Base-by-base conservation (phyloP, 2,113 vertebrate genomes). In the Piaya cayana region DNA sequence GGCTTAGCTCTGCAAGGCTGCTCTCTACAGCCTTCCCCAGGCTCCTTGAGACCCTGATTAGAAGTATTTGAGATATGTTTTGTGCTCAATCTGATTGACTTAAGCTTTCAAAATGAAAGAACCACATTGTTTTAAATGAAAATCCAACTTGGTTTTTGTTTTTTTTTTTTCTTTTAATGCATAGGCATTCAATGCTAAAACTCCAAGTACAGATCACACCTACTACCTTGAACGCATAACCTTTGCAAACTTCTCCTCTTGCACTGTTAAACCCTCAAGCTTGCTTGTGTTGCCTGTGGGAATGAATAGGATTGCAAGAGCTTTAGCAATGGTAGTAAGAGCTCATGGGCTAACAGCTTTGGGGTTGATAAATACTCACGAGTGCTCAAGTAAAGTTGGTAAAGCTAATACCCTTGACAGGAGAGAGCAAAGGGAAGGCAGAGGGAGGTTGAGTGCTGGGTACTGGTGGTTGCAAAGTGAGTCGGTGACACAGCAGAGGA, bases 131-230 rank as follows among this genome's bases (percentile, higher is more conserved):
- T 94, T 62, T 37, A 68, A 49, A 5, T 1, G 12, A 16, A 77
- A 90, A 36, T 14, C 4, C 3, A 0, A 15, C 5, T 0, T 19
- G n/a, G n/a, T n/a, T n/a, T n/a, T n/a, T n/a, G n/a, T n/a, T 2
- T 13, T 27, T 36, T 25, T 47, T n/a, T 13, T 29, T 36, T 43
- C 9, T 49, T 76, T 67, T 63, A 14, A 18, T 70, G 22, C 15
- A 15, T 45, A 52, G 4, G 2, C 49, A 5, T 80, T 67, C 15
- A 42, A 5, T 9, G 4, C 59, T 78, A 30, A 83, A 88, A 78
- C 26, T 45, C 8, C 11, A 55, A 39, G 4, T 7, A 17, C 15
- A 30, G 20, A 37, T 65, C 34, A 45, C 22, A 37, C 43, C 21
- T 68, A 6, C 39, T 22, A 9, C 8, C 8, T 27, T 77, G 67